Conservation (phyloP, 92 coral and sea anemone species). For the Phymanthus crucifer region DNA sequence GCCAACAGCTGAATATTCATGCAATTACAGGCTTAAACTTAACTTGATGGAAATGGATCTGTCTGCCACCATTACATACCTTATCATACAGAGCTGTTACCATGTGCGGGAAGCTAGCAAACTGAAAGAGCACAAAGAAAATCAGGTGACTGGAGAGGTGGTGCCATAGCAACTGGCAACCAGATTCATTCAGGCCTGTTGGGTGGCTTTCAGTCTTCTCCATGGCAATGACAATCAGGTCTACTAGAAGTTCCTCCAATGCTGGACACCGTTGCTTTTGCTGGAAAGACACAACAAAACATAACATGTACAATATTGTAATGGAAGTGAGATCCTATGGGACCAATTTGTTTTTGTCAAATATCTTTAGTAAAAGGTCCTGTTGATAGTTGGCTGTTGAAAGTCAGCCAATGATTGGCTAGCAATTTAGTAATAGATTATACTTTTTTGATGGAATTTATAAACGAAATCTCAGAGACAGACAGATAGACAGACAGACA, state of each 20-base stretch:
- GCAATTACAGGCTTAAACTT: too few relatives aligned
- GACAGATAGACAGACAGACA: too few relatives aligned
- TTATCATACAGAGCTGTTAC: constrained; percentile 78
- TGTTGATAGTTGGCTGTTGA: too few relatives aligned
- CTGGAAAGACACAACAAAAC: constrained; percentile 39
- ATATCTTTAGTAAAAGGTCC: too few relatives aligned
- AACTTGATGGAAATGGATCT: too few relatives aligned
- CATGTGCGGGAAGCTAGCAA: constrained; percentile 89
- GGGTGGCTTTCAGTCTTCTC: constrained; percentile 86
- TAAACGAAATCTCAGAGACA: background rate
- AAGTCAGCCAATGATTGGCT: too few relatives aligned
- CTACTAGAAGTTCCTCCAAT: constrained; percentile 86
- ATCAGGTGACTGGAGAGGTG: constrained; percentile 90
- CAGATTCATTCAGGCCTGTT: constrained; percentile 64
- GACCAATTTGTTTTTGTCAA: too few relatives aligned
- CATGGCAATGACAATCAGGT: constrained; percentile 88
- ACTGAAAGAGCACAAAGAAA: constrained; percentile 85
- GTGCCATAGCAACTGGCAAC: constrained; percentile 91
- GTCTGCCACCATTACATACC: constrained; percentile 47
- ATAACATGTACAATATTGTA: too few relatives aligned
- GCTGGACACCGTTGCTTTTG: constrained; percentile 88
- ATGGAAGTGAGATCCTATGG: too few relatives aligned
- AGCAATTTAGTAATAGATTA: background rate
- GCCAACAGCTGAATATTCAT: too few relatives aligned
- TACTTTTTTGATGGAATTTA: background rate